These are phyloP conservation scores for Drosophila neutralis DNA, from an alignment of 2,888 invertebrate genomes.

Conservation along the genomic window DNA sequence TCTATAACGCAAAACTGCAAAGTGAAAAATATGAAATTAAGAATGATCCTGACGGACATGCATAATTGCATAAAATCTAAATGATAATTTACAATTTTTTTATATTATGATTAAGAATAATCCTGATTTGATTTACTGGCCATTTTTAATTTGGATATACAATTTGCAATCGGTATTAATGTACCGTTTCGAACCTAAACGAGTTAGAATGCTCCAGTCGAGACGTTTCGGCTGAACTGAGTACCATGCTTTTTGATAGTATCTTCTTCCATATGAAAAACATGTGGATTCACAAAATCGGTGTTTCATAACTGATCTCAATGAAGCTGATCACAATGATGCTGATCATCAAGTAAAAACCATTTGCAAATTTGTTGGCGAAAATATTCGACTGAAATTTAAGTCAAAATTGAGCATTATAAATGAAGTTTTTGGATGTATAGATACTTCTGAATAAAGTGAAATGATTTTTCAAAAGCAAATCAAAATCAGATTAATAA, in stretches of 20 bases:
- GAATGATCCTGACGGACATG: neutral
- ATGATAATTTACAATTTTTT: neutral
- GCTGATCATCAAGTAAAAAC: too few relatives aligned
- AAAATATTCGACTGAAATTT: neutral
- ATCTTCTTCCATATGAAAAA: neutral
- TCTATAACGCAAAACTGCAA: neutral
- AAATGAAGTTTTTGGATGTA: neutral
- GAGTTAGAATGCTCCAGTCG: neutral
- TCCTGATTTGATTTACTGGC: neutral
- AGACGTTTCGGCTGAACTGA: neutral
- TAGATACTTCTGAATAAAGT: neutral
- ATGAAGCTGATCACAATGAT: neutral
- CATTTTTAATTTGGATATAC: neutral
- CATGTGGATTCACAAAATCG: neutral
- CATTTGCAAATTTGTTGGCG: too few relatives aligned
- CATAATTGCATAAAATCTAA: neutral
- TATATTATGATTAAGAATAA: neutral
- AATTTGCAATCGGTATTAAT: neutral
- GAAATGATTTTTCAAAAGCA: neutral
- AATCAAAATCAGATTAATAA: neutral
- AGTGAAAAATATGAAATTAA: neutral
- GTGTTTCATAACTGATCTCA: neutral
- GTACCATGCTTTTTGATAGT: neutral
- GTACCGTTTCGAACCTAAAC: neutral
- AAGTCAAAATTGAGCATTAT: neutral